Conservation (phyloP, 2,797 vertebrate genomes). For the Rallus crepitans region DNA sequence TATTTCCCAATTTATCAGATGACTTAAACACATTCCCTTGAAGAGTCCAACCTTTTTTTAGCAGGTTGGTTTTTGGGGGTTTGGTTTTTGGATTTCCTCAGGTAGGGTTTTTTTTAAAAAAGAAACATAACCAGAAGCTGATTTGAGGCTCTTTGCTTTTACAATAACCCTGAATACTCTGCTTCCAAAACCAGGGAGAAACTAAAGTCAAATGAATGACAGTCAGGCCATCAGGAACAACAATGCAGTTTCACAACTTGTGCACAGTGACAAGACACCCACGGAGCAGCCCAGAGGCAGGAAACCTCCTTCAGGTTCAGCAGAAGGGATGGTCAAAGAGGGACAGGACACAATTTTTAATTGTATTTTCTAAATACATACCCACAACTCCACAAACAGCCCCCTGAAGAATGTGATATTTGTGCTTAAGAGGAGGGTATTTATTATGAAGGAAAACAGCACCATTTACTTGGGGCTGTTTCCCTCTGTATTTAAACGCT, state of each 20-base stretch:
- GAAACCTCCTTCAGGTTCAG: background rate
- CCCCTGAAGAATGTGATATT: background rate
- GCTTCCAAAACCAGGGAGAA: background rate
- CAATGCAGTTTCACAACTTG: background rate
- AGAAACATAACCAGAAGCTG: background rate
- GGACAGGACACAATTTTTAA: background rate
- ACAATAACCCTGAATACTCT: rapidly evolving
- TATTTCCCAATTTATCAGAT: background rate
- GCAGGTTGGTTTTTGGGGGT: too few relatives aligned
- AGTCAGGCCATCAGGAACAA: background rate
- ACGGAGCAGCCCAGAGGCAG: background rate
- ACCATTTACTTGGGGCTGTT: slow-evolving; percentile 53
- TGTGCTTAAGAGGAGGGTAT: background rate
- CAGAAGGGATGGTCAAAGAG: background rate
- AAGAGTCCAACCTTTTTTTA: too few relatives aligned
- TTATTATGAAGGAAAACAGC: slow-evolving; percentile 47
- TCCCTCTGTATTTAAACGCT: slow-evolving; percentile 30
- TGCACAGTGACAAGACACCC: too few relatives aligned
- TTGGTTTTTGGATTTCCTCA: too few relatives aligned
- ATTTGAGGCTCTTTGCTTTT: background rate
- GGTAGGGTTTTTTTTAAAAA: too few relatives aligned
- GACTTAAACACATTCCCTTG: background rate
- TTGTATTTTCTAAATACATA: background rate
- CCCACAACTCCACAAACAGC: background rate
- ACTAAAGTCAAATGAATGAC: background rate